Conservation (phyloP, 1,140 invertebrate genomes). For the Lithobius niger region DNA sequence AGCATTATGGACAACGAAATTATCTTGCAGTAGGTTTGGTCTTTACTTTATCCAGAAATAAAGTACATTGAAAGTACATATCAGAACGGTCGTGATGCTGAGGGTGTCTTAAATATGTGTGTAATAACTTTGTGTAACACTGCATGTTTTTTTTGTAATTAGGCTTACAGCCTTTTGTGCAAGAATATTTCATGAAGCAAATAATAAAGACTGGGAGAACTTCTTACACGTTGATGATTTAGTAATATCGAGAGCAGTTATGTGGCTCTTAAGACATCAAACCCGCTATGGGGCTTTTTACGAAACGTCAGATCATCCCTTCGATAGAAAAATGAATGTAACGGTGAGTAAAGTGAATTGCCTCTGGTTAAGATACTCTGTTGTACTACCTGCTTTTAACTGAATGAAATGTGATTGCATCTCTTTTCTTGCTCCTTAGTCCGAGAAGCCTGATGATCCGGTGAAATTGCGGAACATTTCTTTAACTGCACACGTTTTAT, state of each 20-base stretch:
- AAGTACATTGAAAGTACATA: no score
- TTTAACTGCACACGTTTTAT: constrained; percentile 75
- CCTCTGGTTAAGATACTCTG: no score
- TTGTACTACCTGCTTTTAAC: background rate
- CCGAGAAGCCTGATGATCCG: constrained; percentile 27
- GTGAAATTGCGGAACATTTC: constrained; percentile 62
- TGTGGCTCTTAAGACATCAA: constrained; percentile 67
- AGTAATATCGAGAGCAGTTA: constrained; percentile 55
- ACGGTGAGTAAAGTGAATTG: constrained; percentile 42
- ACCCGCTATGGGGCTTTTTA: constrained; percentile 66
- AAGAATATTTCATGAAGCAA: constrained; percentile 71
- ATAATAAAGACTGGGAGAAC: constrained; percentile 86
- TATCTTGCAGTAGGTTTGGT: no score
- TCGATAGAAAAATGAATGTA: constrained; percentile 70
- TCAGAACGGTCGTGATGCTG: no score
- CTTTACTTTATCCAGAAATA: background rate
- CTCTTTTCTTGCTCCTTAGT: constrained; percentile 17
- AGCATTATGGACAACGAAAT: no score
- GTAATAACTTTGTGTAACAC: no score
- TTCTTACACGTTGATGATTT: constrained; percentile 75
- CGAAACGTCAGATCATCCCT: constrained; percentile 57
- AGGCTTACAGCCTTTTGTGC: constrained; percentile 74
- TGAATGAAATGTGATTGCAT: background rate
- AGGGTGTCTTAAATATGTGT: no score
- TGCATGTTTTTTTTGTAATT: background rate